Evolutionary conservation across 2,797 vertebrate species (phyloP), one percentile per base, ranked within the genome.

Genomic region (Diplodus puntazzo): DNA sequence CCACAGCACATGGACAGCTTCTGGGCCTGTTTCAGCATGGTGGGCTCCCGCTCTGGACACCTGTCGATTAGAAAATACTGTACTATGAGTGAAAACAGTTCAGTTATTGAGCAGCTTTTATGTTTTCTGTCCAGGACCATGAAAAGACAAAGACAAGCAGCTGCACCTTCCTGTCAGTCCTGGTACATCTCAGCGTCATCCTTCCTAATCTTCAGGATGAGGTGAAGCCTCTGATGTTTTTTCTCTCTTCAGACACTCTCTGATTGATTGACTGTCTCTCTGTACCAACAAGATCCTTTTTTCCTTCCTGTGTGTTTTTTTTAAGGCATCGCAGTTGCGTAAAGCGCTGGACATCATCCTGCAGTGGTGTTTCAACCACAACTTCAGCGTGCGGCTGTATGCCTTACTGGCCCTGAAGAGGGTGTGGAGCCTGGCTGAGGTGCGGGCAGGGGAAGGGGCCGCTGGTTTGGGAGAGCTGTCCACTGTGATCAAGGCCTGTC

Each of bases 371-470:
- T 97, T 98, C 90, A 97, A 94, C 85, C 97, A 99, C 87, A 98
- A 98, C 87, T 99, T 99, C 86, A 98, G 96, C 0, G 93, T 98
- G 59, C 97, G 98, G 10, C 95, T 99, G n/a, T 98, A 99, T 5
- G 97, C 98, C 0, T 90, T 99, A 34, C 66, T 98, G 4, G 96
- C 98, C 1, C 96, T 99, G 76, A 98, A 97, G 93, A 96, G 96
- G 76, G 95, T 97, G n/a, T 99, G 98, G 98, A 81, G 64, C 54
- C 87, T 97, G 88, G 95, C 95, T 68, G 94, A 88, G 52, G 67
- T 58, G 16, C 18, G 30, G 69, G 82, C 73, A 6, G 85, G 85
- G 66, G 82, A 79, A 30, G 85, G 87, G 27, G 73, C 88, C 0
- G 92, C 92, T 16, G 95, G 94, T 64, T 92, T 96, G n/a, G 92